Base-by-base conservation (phyloP, 2,888 invertebrate species). In the Drosophila ochracea region DNA sequence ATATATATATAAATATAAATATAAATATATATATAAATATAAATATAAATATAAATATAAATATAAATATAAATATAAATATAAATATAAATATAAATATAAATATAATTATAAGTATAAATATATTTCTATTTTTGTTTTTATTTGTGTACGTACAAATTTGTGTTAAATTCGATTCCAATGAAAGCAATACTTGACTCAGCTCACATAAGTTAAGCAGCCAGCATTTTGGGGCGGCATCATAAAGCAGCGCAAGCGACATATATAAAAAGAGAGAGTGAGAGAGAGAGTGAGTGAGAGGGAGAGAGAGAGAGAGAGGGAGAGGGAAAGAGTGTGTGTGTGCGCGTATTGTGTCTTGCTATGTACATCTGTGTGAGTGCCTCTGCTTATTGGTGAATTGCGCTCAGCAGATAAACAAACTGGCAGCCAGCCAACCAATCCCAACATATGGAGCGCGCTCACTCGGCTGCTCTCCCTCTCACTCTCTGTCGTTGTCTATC, bases 391-490 rank as follows among this genome's bases (percentile, higher is more conserved):
- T 79, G 78, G 80, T 35, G 50, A 58, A 37, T 58, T 53, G 30
- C 53, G 58, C 80, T 81, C 75, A 70, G 50, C 52, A 37, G 53
- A 43, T 58, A 53, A 61, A 52, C 7, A 5, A 59, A 62, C 54
- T 49, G 19, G 9, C 54, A 55, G 55, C n/a, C 13, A 35, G 35
- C 30, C 54, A 62, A 52, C 80, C 81, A 81, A 81, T 81, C 50
- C 16, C 52, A 66, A 59, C 43, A 7, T 55, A 35, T 13, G 10
- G 11, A 72, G 35, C 11, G 11, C 52, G 66, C 80, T 78, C 82
- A 81, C 19, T 21, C 49, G 4, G 11, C 30, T 21, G 59, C 69
- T 55, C 73, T 57, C 16, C 4, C 49, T 25, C 25, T 47, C 16
- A 16, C 49, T 49, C 49, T 28, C 28, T 4, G 10, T 21, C 21